phyloP scores from a whole-genome alignment of 2,888 invertebrate species.

The Coremacera marginata region DNA sequence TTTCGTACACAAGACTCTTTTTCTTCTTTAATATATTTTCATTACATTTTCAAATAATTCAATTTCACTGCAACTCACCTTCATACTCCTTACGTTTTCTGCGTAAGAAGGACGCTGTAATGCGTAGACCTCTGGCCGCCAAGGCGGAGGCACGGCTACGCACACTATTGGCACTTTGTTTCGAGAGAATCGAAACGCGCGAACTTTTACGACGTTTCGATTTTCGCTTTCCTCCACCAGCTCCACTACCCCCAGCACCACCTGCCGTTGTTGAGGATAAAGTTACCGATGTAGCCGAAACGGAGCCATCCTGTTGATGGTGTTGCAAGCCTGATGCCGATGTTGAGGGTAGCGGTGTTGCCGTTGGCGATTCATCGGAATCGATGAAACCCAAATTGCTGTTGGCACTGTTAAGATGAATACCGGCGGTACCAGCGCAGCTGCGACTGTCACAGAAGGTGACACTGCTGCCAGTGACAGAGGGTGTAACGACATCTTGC shows the following conservation, averaged over 20 bases:
- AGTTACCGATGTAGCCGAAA: conserved; percentile 51
- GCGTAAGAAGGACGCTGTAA: conserved; percentile 65
- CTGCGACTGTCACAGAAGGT: conserved; percentile 37
- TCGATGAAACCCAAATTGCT: conserved; percentile 62
- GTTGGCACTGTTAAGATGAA: conserved; percentile 62
- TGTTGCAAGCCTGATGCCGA: conserved; percentile 45
- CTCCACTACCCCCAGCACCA: conserved; percentile 32
- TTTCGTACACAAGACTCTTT: not conserved
- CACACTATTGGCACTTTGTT: conserved; percentile 52
- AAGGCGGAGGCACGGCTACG: conserved; percentile 55
- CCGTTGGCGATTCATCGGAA: conserved; percentile 61
- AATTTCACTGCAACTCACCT: conserved; percentile 56
- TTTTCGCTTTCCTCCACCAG: conserved; percentile 25
- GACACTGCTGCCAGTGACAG: conserved; percentile 44
- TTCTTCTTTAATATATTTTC: too few species aligned
- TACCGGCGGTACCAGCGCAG: conserved; percentile 44
- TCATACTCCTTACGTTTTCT: conserved; percentile 65
- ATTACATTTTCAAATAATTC: too few species aligned
- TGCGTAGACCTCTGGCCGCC: conserved; percentile 58
- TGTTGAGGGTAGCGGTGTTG: conserved; percentile 52
- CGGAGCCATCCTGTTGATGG: conserved; percentile 44
- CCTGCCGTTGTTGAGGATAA: conserved; percentile 44
- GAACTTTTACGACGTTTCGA: conserved; percentile 58
- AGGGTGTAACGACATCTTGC: conserved; percentile 29
- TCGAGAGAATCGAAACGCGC: conserved; percentile 60